Conservation (phyloP, 2,888 invertebrate species). For the Callinectes sapidus region DNA sequence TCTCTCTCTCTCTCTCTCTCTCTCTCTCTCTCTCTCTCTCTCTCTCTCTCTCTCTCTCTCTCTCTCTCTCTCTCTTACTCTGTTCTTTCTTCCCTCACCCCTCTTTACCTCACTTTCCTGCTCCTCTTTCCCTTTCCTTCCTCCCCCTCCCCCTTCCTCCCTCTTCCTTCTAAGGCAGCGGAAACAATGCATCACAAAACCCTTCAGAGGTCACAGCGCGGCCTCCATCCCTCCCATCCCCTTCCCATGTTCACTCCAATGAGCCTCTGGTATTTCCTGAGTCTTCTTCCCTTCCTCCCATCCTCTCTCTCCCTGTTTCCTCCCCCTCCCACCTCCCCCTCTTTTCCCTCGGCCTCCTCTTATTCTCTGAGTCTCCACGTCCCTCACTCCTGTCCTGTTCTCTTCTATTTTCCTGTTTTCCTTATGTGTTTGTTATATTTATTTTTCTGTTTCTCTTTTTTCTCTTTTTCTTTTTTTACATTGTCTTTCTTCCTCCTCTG, state of each 20-base stretch:
- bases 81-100: background rate
- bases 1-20: constrained; percentile 25
- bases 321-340: background rate
- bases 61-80: background rate
- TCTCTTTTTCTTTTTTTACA: too few species aligned
- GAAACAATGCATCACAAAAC: constrained; percentile 42
- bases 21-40: constrained; percentile 25
- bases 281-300: constrained; percentile 2
- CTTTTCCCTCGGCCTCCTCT: background rate
- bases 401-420: too few species aligned
- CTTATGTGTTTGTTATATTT: background rate
- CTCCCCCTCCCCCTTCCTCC: background rate
- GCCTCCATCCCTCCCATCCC: constrained; percentile 17
- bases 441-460: too few species aligned
- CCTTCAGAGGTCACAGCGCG: constrained; percentile 30
- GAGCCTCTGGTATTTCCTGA: constrained; percentile 25
- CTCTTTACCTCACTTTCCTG: background rate
- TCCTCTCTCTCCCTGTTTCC: background rate
- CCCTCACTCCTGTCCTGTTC: too few species aligned
- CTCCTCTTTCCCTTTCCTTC: background rate
- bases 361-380: too few species aligned
- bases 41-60: background rate
- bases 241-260: background rate
- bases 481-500: too few species aligned
- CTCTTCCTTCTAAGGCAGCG: background rate